Conservation (phyloP, 2,797 vertebrate genomes). For the Acestrorhynchus altus region DNA sequence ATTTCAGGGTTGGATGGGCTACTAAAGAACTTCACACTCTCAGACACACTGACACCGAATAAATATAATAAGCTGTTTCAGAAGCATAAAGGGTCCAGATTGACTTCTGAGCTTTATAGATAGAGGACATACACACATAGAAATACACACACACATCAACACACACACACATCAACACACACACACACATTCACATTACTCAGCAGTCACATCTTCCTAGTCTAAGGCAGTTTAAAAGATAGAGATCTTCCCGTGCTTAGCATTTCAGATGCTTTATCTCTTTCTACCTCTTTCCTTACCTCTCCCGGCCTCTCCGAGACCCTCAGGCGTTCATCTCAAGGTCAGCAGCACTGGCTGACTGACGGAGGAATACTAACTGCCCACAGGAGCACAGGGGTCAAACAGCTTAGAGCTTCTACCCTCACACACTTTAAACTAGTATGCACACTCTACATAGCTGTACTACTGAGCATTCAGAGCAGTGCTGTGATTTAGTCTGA, state of each 20-base stretch:
- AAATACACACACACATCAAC: slow-evolving; percentile 20
- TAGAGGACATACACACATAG: slow-evolving; percentile 31
- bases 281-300: neutral
- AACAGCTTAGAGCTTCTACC: neutral
- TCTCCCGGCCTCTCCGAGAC: slow-evolving; percentile 22
- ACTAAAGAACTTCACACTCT: slow-evolving; percentile 16
- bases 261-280: slow-evolving; percentile 44
- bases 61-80: slow-evolving; percentile 13
- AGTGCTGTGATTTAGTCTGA: neutral
- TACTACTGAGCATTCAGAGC: neutral
- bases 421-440: neutral
- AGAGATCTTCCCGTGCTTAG: slow-evolving; percentile 52
- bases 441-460: neutral
- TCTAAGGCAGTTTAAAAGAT: slow-evolving; percentile 59
- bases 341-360: slow-evolving; percentile 34
- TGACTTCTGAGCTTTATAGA: slow-evolving; percentile 10
- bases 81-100: neutral
- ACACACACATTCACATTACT: slow-evolving; percentile 23
- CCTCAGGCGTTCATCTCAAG: slow-evolving; percentile 51
- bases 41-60: slow-evolving; percentile 25
- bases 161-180: slow-evolving; percentile 21
- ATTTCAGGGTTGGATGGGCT: slow-evolving; percentile 30
- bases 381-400: slow-evolving; percentile 3
- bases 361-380: slow-evolving; percentile 24
- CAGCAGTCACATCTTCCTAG: slow-evolving; percentile 41